A percentile compares a stretch with the other conserved stretches of the same genome.
Conservation (phyloP, 2,888 invertebrate species). For the Xanthostigma xanthostigma region DNA sequence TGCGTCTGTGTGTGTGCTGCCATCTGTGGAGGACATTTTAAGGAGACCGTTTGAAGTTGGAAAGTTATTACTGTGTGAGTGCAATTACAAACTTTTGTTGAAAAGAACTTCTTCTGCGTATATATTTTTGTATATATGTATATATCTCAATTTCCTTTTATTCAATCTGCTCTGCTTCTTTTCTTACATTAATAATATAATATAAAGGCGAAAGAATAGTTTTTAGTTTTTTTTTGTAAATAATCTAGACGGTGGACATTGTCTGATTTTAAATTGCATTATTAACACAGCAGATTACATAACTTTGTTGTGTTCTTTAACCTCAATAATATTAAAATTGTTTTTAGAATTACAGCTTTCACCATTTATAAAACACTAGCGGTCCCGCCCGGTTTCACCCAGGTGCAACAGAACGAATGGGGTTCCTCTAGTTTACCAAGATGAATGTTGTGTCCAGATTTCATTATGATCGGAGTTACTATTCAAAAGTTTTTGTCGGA, state of each 20-base stretch:
- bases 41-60: slow-evolving; percentile 4
- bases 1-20: background rate
- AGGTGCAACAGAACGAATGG: too few species aligned
- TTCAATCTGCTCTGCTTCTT: background rate
- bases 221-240: background rate
- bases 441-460: too few species aligned
- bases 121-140: slow-evolving; percentile 10
- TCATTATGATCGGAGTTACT: too few species aligned
- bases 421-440: too few species aligned
- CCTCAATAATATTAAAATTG: too few species aligned
- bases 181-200: background rate
- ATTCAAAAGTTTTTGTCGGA: too few species aligned
- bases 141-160: slow-evolving; percentile 4
- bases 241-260: background rate
- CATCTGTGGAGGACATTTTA: slow-evolving; percentile 5
- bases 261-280: background rate
- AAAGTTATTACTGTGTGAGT: slow-evolving; percentile 6
- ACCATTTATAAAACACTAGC: too few species aligned
- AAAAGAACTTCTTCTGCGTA: slow-evolving; percentile 14
- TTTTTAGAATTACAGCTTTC: too few species aligned
- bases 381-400: too few species aligned
- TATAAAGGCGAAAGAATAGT: background rate
- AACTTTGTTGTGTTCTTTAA: background rate
- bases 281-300: background rate
- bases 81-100: slow-evolving; percentile 17